phyloP scores from a whole-genome alignment of 2,888 invertebrate species.

The Cryptosula pallasiana region DNA sequence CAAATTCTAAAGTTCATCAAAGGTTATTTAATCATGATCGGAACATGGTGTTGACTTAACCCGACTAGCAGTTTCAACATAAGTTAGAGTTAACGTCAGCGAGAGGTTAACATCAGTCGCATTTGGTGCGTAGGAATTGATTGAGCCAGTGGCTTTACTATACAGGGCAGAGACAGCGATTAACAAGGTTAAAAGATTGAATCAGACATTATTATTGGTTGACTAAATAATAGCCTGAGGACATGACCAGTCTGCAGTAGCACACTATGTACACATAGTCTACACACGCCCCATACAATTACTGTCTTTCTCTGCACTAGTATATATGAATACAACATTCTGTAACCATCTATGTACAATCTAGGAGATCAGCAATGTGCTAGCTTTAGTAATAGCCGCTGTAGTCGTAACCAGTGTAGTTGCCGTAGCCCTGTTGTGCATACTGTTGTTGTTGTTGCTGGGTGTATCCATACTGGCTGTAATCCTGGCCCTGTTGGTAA shows the following conservation, averaged over 20 bases:
- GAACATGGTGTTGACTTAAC: too few relatives aligned
- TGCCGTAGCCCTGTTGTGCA: constrained; percentile 6
- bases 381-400: constrained; percentile 14
- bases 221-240: not conserved
- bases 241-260: not conserved
- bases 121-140: too few relatives aligned
- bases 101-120: too few relatives aligned
- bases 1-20: too few relatives aligned
- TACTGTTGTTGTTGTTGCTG: not conserved
- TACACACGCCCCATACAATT: not conserved
- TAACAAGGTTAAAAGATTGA: not conserved
- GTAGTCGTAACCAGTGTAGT: constrained; percentile 20
- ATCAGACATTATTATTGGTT: not conserved
- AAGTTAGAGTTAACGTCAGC: too few relatives aligned
- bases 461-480: constrained; percentile 18
- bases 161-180: not conserved
- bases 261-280: not conserved
- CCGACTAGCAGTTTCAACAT: too few relatives aligned
- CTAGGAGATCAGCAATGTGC: too few relatives aligned
- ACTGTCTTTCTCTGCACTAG: too few relatives aligned
- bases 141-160: constrained; percentile 2
- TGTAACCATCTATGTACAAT: too few relatives aligned
- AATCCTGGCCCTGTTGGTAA: constrained; percentile 3
- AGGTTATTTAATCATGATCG: too few relatives aligned
- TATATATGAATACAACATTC: too few relatives aligned